Evolutionary conservation across 2,888 invertebrate genomes (phyloP).

Genomic region (Hirtodrosophila histrioides): DNA sequence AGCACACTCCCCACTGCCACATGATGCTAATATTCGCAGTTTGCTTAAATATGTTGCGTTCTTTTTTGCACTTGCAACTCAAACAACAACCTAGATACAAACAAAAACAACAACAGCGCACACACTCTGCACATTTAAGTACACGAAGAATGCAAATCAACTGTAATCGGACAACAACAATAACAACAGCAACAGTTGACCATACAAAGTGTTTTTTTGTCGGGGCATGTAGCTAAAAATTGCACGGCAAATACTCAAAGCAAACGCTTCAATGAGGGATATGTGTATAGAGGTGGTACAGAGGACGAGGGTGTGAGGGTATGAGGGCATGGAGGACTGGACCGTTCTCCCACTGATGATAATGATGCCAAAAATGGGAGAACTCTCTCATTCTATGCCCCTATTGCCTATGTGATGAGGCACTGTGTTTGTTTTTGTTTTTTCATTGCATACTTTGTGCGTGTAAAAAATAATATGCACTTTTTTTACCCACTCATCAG

Average conservation of each 20-base stretch:
- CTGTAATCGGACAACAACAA: slow-evolving; percentile 48
- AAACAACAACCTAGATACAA: slow-evolving; percentile 32
- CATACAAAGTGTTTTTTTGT: slow-evolving; percentile 36
- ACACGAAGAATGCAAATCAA: slow-evolving; percentile 57
- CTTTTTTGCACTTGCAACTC: slow-evolving; percentile 50
- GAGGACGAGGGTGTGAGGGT: not conserved
- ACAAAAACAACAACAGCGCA: slow-evolving; percentile 7
- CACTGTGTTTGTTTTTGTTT: slow-evolving; percentile 18
- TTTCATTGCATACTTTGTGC: slow-evolving; percentile 67
- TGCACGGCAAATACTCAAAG: slow-evolving; percentile 66
- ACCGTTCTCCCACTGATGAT: slow-evolving; percentile 13
- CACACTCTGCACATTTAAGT: slow-evolving; percentile 19
- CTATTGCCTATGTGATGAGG: slow-evolving; percentile 28
- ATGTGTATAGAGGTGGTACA: too few species aligned
- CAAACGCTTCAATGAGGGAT: slow-evolving; percentile 20
- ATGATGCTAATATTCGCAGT: slow-evolving; percentile 26
- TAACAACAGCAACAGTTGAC: slow-evolving; percentile 36
- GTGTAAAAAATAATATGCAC: slow-evolving; percentile 62
- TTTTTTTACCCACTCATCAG: slow-evolving; percentile 39
- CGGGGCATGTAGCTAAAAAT: slow-evolving; percentile 60
- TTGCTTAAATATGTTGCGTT: slow-evolving; percentile 46
- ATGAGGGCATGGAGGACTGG: not conserved
- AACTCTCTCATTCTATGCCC: slow-evolving; percentile 7
- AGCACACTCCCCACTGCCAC: not conserved
- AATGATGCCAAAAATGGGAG: slow-evolving; percentile 40